Evolutionary conservation across 2,113 vertebrate genomes (phyloP).

Genomic region (Cololabis saira): DNA sequence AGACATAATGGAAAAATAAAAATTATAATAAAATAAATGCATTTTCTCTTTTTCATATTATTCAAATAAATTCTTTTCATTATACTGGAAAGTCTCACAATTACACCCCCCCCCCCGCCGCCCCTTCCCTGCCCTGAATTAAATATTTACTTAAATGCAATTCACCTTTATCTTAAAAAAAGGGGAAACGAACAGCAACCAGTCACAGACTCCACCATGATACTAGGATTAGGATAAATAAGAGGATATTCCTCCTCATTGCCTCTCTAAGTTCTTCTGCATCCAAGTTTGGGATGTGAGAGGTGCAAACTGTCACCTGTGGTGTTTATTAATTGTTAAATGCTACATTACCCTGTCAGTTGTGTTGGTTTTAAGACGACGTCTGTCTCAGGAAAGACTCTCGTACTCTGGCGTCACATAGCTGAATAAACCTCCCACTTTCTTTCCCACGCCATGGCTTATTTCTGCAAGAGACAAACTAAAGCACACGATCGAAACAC

Average conservation of each 20-base stretch:
- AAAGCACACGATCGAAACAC: constrained; percentile 7
- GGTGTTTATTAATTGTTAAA: neutral
- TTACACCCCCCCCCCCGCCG: constrained; percentile 38
- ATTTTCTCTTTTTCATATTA: constrained; percentile 55
- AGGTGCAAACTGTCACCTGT: constrained; percentile 20
- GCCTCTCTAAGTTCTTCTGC: constrained; percentile 5
- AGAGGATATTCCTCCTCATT: constrained; percentile 17
- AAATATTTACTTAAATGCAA: too few relatives aligned
- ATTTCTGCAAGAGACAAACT: constrained; percentile 43
- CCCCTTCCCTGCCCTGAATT: constrained; percentile 1
- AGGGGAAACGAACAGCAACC: neutral
- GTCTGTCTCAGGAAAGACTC: neutral
- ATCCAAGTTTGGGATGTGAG: constrained; percentile 8
- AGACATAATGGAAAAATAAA: constrained; percentile 59
- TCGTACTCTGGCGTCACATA: neutral
- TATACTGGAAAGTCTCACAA: constrained; percentile 52
- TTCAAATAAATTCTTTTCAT: constrained; percentile 68
- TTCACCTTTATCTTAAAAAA: neutral
- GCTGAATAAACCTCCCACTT: constrained; percentile 25
- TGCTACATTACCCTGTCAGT: too few relatives aligned
- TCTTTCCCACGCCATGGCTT: constrained; percentile 54
- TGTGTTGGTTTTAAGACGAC: neutral
- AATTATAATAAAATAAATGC: constrained; percentile 76
- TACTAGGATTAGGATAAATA: constrained; percentile 42
- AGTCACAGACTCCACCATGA: constrained; percentile 56